These are phyloP conservation scores for Salvelinus fontinalis DNA, from an alignment of 2,113 vertebrate species.

Conservation along the genomic window DNA sequence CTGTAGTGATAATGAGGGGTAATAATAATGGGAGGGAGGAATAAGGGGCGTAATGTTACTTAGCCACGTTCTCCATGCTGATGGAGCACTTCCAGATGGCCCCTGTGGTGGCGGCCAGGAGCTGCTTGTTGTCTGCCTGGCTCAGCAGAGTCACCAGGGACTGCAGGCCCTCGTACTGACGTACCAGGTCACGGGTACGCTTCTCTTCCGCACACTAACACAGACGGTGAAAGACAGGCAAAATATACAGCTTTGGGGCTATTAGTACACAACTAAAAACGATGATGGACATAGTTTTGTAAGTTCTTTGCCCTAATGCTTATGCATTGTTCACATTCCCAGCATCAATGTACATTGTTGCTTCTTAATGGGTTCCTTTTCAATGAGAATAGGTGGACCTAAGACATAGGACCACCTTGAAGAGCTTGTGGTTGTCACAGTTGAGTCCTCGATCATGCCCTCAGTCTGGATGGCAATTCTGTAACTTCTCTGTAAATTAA, in stretches of 20 bases:
- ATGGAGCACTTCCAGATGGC: constrained; percentile 97
- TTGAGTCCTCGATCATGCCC: constrained; percentile 85
- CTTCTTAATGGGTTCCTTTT: too few species aligned
- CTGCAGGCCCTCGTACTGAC: constrained; percentile 81
- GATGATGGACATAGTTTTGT: too few species aligned
- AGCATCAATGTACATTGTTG: too few species aligned
- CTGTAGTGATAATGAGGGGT: constrained; percentile 5
- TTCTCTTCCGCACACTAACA: constrained; percentile 89
- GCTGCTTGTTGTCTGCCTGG: constrained; percentile 84
- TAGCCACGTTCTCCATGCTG: constrained; percentile 89
- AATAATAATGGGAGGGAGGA: constrained; percentile 29
- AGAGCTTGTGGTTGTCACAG: constrained; percentile 86
- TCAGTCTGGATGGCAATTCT: constrained; percentile 85
- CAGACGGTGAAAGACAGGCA: background rate
- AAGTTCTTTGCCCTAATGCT: too few species aligned
- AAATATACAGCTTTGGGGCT: background rate
- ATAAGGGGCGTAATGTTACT: constrained; percentile 68
- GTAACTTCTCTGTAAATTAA: constrained; percentile 76
- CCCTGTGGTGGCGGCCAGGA: constrained; percentile 90
- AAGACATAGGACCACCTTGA: constrained; percentile 80
- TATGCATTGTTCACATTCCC: too few species aligned
- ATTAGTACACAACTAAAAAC: background rate
- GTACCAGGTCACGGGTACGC: constrained; percentile 86
- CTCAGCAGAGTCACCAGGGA: constrained; percentile 82
- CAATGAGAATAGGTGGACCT: too few species aligned